Evolutionary conservation across 2,113 vertebrate genomes (phyloP), one percentile per base, ranked within the genome.

Genomic region (Semicossyphus pulcher): DNA sequence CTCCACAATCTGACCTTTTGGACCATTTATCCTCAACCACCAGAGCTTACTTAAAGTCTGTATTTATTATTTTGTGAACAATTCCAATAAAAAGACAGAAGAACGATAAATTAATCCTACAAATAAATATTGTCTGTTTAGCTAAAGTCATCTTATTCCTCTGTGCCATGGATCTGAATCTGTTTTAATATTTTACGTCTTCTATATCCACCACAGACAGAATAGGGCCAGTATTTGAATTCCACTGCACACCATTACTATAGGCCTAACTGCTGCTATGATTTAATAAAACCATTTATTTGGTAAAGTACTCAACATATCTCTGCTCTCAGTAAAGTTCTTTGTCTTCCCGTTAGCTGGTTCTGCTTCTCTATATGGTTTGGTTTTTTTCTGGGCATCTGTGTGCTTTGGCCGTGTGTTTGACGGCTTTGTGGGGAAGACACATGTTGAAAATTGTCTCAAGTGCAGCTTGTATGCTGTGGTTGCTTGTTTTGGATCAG

Each of bases 401-500:
- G 75, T 76, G 49, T 82, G 69, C 62, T 68, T 88, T 78, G 64
- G 70, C 8, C 5, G 16, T 41, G 8, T 52, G 62, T 75, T 78
- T 75, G 67, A 84, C 45, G n/a, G 72, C 52, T 48, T 49, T 75
- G 74, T 78, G 79, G 85, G 53, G 62, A 83, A 39, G 63, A 63
- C 79, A 81, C 59, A 76, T 83, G 71, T 76, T 78, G 7, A 20
- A 78, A 70, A 70, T 47, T 48, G 67, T 39, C 60, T 80, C 48
- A 76, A 73, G 75, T 83, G 56, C 14, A 60, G 23, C 72, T 73
- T 29, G 18, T 61, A 28, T 53, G 34, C 69, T 87, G 78, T 32
- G 45, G 64, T 68, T 81, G 73, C 72, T 78, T 85, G 64, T 72
- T 86, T 59, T 81, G 31, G 73, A 74, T 53, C 26, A 20, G 81